These are phyloP conservation scores for Takifugu rubripes DNA, from an alignment of 2,797 vertebrate genomes.

Conservation along the genomic window DNA sequence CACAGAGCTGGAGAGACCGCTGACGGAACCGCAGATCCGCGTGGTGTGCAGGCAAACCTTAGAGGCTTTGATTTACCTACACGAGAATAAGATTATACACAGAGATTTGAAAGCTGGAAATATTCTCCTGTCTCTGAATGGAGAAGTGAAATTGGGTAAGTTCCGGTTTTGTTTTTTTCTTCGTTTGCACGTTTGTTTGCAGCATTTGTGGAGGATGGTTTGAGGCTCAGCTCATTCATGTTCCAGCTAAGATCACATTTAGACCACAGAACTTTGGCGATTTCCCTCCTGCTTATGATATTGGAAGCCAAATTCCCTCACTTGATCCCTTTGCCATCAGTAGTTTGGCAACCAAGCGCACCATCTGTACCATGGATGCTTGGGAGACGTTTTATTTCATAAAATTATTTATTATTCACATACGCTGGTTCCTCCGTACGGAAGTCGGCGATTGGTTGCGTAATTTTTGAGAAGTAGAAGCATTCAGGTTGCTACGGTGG, in stretches of 20 bases:
- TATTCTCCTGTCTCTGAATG: constrained; percentile 93
- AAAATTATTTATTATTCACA: too few species aligned
- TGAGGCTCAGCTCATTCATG: constrained; percentile 7
- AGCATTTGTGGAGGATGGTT: constrained; percentile 16
- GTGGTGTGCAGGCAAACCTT: constrained; percentile 95
- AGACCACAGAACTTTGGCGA: too few species aligned
- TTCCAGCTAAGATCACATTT: too few species aligned
- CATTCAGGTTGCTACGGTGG: constrained; percentile 33
- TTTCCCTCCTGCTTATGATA: too few species aligned
- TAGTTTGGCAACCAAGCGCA: constrained; percentile 19
- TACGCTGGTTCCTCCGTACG: background rate
- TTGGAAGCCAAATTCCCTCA: too few species aligned
- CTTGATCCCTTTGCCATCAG: constrained; percentile 17
- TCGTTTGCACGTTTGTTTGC: background rate
- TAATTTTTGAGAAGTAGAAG: constrained; percentile 42
- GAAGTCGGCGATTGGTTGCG: constrained; percentile 31
- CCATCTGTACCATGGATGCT: too few species aligned
- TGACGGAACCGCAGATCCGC: constrained; percentile 97
- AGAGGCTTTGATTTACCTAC: constrained; percentile 92
- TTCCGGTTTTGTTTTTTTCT: background rate
- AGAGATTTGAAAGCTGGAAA: constrained; percentile 98
- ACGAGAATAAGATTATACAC: constrained; percentile 97
- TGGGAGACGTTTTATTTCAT: constrained; percentile 9
- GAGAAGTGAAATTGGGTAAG: constrained; percentile 94
- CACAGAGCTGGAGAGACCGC: constrained; percentile 91